These are phyloP conservation scores for Phyllostomus hastatus DNA, from an alignment of 2,113 vertebrate genomes.

Conservation along the genomic window DNA sequence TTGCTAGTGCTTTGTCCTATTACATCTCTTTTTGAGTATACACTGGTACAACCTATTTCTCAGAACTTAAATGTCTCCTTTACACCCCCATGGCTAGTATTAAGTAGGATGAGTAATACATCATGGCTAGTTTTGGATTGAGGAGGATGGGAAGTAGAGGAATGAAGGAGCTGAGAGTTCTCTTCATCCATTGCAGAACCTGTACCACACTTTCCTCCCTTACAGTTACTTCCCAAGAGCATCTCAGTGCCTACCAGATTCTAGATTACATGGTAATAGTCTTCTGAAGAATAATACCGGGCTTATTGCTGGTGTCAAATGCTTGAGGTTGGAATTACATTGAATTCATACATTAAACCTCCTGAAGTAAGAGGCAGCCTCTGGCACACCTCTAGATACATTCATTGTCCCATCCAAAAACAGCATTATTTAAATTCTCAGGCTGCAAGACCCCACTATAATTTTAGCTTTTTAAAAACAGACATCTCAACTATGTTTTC, in stretches of 20 bases:
- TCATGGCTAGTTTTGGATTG: background rate
- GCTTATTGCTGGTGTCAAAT: background rate
- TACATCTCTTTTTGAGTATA: background rate
- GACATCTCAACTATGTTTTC: background rate
- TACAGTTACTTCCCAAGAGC: background rate
- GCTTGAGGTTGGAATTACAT: background rate
- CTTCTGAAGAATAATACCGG: background rate
- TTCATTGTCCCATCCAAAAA: background rate
- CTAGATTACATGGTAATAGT: background rate
- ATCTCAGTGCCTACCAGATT: background rate
- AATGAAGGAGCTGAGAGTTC: background rate
- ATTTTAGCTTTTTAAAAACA: conserved; percentile 5
- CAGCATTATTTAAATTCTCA: background rate
- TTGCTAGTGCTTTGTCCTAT: background rate
- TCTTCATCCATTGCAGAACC: background rate
- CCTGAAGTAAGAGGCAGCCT: background rate
- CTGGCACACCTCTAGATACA: background rate
- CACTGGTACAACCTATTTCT: background rate
- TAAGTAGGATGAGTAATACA: background rate
- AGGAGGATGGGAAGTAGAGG: background rate
- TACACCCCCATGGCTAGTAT: background rate
- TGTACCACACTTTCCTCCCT: background rate
- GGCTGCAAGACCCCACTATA: background rate
- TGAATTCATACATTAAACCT: background rate
- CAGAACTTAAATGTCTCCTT: background rate